A percentile compares a stretch with the other conserved stretches of the same genome.
phyloP scores from a whole-genome alignment of 2,888 invertebrate species.

The Osedax frankpressi region DNA sequence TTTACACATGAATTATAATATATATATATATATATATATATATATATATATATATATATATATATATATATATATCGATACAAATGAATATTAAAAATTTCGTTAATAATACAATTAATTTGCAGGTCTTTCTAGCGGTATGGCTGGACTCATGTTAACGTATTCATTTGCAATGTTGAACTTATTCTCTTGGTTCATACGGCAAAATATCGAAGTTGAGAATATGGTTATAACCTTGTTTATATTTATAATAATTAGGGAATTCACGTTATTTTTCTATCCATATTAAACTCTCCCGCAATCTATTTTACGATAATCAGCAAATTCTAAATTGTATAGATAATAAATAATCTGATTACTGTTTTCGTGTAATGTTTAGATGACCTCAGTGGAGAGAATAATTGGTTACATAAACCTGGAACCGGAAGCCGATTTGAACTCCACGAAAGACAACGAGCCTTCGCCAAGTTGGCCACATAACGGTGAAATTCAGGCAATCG shows the following conservation, averaged over 20 bases:
- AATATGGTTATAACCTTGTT: constrained; percentile 46
- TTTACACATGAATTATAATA: too few species aligned
- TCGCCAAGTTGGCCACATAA: neutral
- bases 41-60: too few species aligned
- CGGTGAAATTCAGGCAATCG: neutral
- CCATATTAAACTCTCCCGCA: too few species aligned
- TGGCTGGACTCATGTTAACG: constrained; percentile 42
- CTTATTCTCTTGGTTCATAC: constrained; percentile 80
- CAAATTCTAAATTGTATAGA: too few species aligned
- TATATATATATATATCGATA: too few species aligned
- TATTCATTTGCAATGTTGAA: constrained; percentile 54
- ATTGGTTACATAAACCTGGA: neutral
- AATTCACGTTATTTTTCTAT: too few species aligned
- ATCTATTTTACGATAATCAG: too few species aligned
- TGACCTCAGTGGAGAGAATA: neutral
- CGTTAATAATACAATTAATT: too few species aligned
- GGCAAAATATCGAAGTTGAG: constrained; percentile 66
- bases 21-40: too few species aligned
- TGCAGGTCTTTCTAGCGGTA: constrained; percentile 29
- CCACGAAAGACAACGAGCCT: neutral
- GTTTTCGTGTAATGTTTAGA: neutral
- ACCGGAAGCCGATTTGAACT: neutral
- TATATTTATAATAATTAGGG: too few species aligned
- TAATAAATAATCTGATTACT: too few species aligned
- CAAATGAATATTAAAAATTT: too few species aligned